These are phyloP conservation scores for Rosalia funebris DNA, from an alignment of 2,888 invertebrate genomes.

Conservation along the genomic window DNA sequence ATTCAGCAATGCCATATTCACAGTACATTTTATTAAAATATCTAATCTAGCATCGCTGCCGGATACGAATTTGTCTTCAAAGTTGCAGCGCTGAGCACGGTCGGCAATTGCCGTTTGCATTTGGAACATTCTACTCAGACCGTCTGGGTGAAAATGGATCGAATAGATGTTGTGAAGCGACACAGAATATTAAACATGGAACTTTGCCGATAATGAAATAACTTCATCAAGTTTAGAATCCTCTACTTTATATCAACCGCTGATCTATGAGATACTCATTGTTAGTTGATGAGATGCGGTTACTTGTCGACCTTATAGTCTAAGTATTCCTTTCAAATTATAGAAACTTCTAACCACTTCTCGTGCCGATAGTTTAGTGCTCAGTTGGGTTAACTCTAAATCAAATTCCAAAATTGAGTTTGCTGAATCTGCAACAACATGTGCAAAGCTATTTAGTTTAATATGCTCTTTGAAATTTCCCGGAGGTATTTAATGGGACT, in stretches of 20 bases:
- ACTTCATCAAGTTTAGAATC: constrained; percentile 48
- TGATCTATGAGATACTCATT: constrained; percentile 44
- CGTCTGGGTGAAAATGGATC: constrained; percentile 28
- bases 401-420: constrained; percentile 27
- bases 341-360: constrained; percentile 33
- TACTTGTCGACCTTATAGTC: constrained; percentile 39
- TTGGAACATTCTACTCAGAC: neutral
- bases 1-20: no score
- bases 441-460: constrained; percentile 15
- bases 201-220: constrained; percentile 50
- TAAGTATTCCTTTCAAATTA: constrained; percentile 43
- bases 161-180: constrained; percentile 39
- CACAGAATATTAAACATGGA: constrained; percentile 47
- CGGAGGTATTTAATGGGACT: constrained; percentile 11
- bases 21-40: neutral
- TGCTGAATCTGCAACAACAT: constrained; percentile 7
- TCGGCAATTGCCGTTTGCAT: constrained; percentile 20
- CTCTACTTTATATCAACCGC: constrained; percentile 36
- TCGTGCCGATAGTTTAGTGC: constrained; percentile 5
- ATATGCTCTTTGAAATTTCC: constrained; percentile 14
- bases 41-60: neutral
- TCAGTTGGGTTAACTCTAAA: constrained; percentile 28
- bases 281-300: constrained; percentile 42
- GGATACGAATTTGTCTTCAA: constrained; percentile 27
- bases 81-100: constrained; percentile 28